Percentiles rank a stretch among this genome's conserved stretches.
Evolutionary conservation across 2,797 vertebrate genomes (phyloP).

Genomic region (Rhyacichthys aspro): DNA sequence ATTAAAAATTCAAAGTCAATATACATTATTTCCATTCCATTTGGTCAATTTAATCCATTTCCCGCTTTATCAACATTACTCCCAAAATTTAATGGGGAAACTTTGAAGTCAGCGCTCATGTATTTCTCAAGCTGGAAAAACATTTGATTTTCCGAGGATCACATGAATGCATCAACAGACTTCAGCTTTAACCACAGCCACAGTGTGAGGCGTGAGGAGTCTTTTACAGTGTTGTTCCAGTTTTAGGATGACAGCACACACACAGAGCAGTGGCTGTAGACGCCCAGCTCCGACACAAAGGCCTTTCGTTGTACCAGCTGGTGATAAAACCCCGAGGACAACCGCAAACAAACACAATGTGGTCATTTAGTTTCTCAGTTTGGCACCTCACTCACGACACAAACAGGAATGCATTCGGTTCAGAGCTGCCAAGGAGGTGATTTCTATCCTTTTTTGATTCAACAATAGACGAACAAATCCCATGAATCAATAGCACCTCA

Average conservation of each 20-base stretch:
- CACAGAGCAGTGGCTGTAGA: constrained; percentile 52
- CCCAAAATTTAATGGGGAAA: no score
- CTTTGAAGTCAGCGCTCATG: no score
- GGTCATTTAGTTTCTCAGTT: constrained; percentile 39
- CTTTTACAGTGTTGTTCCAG: constrained; percentile 48
- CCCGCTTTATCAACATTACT: no score
- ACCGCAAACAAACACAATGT: constrained; percentile 52
- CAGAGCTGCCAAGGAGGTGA: constrained; percentile 27
- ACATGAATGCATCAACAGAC: constrained; percentile 3
- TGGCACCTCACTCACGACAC: constrained; percentile 55
- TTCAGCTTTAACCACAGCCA: neutral
- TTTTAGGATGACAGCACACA: constrained; percentile 61
- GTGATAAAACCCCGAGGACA: constrained; percentile 47
- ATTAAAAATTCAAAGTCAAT: no score
- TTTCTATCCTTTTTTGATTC: constrained; percentile 3
- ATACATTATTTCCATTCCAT: no score
- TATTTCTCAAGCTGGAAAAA: no score
- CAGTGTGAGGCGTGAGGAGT: neutral
- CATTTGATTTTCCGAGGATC: neutral
- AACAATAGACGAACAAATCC: constrained; percentile 27
- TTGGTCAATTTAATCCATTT: no score
- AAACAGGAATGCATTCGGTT: constrained; percentile 49
- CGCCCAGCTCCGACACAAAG: constrained; percentile 58
- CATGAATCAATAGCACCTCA: constrained; percentile 32
- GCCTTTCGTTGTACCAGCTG: constrained; percentile 52